Evolutionary conservation across 1,140 invertebrate species (phyloP).

Genomic region (Aphelenchoides avenae): DNA sequence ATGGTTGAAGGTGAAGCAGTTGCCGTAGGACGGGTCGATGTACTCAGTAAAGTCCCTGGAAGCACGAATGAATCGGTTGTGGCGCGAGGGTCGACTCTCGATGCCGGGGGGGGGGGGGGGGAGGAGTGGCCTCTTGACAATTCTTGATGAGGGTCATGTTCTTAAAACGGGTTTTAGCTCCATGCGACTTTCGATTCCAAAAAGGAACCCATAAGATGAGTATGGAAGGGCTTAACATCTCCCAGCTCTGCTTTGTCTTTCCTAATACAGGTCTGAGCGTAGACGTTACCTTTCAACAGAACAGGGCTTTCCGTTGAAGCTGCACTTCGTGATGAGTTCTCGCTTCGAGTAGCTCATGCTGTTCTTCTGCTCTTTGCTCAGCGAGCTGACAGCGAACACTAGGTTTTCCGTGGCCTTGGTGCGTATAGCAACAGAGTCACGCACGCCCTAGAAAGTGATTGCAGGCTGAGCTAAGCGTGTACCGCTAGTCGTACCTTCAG

Average conservation of each 20-base stretch:
- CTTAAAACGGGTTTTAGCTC: neutral
- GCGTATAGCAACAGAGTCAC: conserved; percentile 53
- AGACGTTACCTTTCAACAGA: conserved; percentile 49
- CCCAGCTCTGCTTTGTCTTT: too few species aligned
- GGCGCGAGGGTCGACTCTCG: too few species aligned
- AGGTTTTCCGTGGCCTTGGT: conserved; percentile 55
- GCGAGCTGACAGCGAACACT: conserved; percentile 49
- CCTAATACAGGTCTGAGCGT: conserved; percentile 14
- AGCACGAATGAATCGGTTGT: too few species aligned
- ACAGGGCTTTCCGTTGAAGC: conserved; percentile 56
- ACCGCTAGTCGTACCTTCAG: conserved; percentile 36
- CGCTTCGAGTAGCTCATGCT: conserved; percentile 48
- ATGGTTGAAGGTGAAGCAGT: conserved; percentile 58
- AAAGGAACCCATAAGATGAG: neutral
- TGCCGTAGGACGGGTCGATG: conserved; percentile 53
- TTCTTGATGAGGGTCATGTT: too few species aligned
- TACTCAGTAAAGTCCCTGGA: conserved; percentile 55
- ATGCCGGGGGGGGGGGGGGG: too few species aligned
- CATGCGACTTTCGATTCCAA: neutral
- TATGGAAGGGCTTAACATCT: neutral
- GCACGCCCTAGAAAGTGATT: conserved; percentile 19
- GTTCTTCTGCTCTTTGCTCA: conserved; percentile 47
- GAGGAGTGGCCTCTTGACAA: too few species aligned
- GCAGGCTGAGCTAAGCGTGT: neutral
- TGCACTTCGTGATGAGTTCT: conserved; percentile 59